Percentiles rank a stretch among this genome's conserved stretches.
phyloP scores from a whole-genome alignment of 2,888 invertebrate genomes.

The Lycaena phlaeas region DNA sequence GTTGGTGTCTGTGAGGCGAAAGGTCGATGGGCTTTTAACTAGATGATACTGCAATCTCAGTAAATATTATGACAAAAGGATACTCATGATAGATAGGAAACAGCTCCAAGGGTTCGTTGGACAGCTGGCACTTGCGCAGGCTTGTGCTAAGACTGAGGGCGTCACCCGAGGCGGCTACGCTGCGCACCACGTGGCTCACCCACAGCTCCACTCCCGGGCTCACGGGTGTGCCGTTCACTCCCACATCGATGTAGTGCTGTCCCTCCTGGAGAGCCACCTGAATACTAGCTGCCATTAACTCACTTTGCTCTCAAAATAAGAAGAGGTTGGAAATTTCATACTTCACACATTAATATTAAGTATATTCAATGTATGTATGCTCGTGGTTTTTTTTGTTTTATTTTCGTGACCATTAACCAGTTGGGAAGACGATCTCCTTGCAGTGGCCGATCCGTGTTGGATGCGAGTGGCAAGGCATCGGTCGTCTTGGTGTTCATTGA shows the following conservation, averaged over 20 bases:
- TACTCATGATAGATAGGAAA: constrained; percentile 39
- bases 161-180: constrained; percentile 26
- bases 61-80: constrained; percentile 6
- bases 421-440: too few species aligned
- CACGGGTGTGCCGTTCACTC: constrained; percentile 41
- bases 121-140: constrained; percentile 33
- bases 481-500: too few species aligned
- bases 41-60: too few species aligned
- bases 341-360: too few species aligned
- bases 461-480: too few species aligned
- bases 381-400: too few species aligned
- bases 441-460: too few species aligned
- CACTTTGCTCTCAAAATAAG: background rate
- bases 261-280: constrained; percentile 32
- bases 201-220: constrained; percentile 40
- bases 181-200: constrained; percentile 25
- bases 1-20: too few species aligned
- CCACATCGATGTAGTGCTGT: constrained; percentile 34
- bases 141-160: constrained; percentile 26
- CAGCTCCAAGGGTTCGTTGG: constrained; percentile 26
- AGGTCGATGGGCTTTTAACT: too few species aligned
- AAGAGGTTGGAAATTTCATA: too few species aligned
- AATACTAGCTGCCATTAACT: background rate
- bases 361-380: too few species aligned
- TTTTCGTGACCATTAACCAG: too few species aligned